Evolutionary conservation across 2,888 invertebrate genomes (phyloP).

Genomic region (Ornithoptera priamus): DNA sequence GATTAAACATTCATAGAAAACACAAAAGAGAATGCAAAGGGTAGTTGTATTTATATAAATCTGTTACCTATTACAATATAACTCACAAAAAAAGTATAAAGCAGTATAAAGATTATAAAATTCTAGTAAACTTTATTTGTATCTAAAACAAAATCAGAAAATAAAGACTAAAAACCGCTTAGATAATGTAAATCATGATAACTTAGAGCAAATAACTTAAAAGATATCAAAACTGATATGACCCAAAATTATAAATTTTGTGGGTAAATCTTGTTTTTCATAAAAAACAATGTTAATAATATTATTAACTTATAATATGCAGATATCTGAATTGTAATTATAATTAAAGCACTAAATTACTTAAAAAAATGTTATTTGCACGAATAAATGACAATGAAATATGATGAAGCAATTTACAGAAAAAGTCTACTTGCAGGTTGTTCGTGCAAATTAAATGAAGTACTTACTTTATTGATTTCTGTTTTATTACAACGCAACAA

Average conservation of each 20-base stretch:
- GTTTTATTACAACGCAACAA: background rate
- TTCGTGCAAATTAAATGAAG: background rate
- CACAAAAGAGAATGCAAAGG: background rate
- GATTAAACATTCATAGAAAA: background rate
- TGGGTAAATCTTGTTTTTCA: too few species aligned
- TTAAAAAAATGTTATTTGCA: background rate
- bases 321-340: background rate
- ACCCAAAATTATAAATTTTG: too few species aligned
- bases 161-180: too few species aligned
- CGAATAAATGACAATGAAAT: background rate
- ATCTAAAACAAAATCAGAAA: too few species aligned
- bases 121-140: background rate
- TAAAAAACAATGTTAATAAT: too few species aligned
- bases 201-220: too few species aligned
- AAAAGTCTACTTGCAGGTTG: background rate
- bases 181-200: too few species aligned
- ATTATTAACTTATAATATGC: too few species aligned
- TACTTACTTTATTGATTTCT: constrained; percentile 3
- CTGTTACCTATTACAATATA: background rate
- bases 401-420: background rate
- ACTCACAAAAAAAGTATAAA: background rate
- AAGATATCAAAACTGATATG: too few species aligned
- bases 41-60: background rate
- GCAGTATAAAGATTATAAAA: background rate
- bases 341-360: background rate